A percentile compares a stretch with the other conserved stretches of the same genome.
phyloP scores from a whole-genome alignment of 2,888 invertebrate species.

The Aromia moschata region DNA sequence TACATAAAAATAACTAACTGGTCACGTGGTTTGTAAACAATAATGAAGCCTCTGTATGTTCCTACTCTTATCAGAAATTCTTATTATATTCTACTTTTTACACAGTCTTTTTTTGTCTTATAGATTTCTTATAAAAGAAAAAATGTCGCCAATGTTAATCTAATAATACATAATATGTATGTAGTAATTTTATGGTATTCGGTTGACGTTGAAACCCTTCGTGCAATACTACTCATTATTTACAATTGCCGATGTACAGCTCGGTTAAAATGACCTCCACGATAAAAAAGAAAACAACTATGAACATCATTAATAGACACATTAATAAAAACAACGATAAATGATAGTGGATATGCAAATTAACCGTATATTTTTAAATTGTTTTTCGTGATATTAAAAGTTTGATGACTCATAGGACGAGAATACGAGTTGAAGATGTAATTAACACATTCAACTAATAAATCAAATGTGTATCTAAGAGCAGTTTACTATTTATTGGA shows the following conservation, averaged over 20 bases:
- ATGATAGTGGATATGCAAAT: slow-evolving; percentile 19
- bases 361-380: slow-evolving; percentile 13
- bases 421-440: not conserved
- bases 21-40: too few relatives aligned
- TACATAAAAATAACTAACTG: too few relatives aligned
- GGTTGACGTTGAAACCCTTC: slow-evolving; percentile 2
- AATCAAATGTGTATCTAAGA: not conserved
- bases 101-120: too few relatives aligned
- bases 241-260: slow-evolving; percentile 4
- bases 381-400: slow-evolving; percentile 10
- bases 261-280: slow-evolving; percentile 18
- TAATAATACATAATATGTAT: too few relatives aligned
- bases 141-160: too few relatives aligned
- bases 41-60: too few relatives aligned
- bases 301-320: slow-evolving; percentile 22
- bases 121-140: too few relatives aligned
- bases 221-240: slow-evolving; percentile 2
- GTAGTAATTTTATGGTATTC: too few relatives aligned
- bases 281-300: slow-evolving; percentile 20
- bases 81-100: too few relatives aligned
- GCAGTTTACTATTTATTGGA: too few relatives aligned
- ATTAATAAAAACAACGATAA: too few relatives aligned
- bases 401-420: slow-evolving; percentile 12
- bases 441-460: not conserved
- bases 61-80: too few relatives aligned